Conservation (phyloP, 1,140 invertebrate species). For the Neodiprion fabricii region DNA sequence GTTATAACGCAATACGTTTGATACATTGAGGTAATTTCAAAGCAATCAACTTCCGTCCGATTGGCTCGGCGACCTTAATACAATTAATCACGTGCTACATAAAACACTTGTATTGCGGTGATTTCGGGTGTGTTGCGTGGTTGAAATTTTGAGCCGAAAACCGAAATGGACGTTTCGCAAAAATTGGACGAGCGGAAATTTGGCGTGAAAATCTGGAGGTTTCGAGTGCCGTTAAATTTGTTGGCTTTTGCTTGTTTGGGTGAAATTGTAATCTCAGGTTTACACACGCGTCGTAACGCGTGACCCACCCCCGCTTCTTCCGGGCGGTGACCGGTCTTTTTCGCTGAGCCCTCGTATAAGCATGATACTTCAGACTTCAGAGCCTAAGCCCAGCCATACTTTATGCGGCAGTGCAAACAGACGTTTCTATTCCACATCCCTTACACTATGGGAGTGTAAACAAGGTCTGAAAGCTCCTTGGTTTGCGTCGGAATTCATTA, state of each 20-base stretch:
- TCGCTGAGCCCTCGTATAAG: slow-evolving; percentile 3
- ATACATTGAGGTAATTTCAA: not conserved
- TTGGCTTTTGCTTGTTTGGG: not conserved
- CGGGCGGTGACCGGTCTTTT: not conserved
- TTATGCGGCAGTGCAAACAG: slow-evolving; percentile 8
- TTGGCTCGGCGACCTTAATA: too few relatives aligned
- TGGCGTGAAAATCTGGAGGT: too few relatives aligned
- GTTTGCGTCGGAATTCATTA: slow-evolving; percentile 7
- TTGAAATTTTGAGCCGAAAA: too few relatives aligned
- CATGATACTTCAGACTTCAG: not conserved
- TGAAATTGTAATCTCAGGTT: not conserved
- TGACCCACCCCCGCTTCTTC: not conserved
- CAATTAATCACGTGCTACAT: too few relatives aligned
- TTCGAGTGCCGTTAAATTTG: too few relatives aligned
- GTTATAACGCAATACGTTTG: not conserved
- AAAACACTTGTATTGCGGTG: too few relatives aligned
- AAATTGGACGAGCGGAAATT: too few relatives aligned
- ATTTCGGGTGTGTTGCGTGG: too few relatives aligned
- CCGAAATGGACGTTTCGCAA: too few relatives aligned
- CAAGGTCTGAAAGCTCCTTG: not conserved
- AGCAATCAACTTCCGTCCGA: not conserved
- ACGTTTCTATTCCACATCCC: slow-evolving; percentile 6
- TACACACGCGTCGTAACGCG: not conserved
- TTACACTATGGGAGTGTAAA: not conserved
- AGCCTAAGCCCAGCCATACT: not conserved